These are phyloP conservation scores for Samia ricini DNA, from an alignment of 1,140 invertebrate genomes.

Conservation along the genomic window DNA sequence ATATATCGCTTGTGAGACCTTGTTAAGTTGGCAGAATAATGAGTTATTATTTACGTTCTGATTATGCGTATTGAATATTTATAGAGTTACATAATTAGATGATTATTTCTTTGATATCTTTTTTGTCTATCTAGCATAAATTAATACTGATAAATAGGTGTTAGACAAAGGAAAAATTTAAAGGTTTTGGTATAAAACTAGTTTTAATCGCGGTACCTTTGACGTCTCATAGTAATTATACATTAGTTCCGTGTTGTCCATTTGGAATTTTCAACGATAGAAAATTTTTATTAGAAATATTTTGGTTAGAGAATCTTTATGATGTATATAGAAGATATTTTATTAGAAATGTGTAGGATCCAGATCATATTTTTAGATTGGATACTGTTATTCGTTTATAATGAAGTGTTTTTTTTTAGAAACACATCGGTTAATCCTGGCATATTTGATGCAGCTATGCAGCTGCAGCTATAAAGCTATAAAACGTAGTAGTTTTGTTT, in stretches of 20 bases:
- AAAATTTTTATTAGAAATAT: slow-evolving; percentile 1
- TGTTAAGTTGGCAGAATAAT: slow-evolving; percentile 31
- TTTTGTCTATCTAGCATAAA: slow-evolving; percentile 16
- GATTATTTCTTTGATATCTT: slow-evolving; percentile 19
- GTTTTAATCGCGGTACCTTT: slow-evolving; percentile 14
- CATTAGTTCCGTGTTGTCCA: slow-evolving; percentile 5
- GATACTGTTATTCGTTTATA: too few relatives aligned
- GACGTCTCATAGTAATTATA: not conserved
- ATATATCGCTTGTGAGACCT: slow-evolving; percentile 25
- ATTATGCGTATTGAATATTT: slow-evolving; percentile 21
- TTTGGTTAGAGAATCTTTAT: not conserved
- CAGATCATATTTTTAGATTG: too few relatives aligned
- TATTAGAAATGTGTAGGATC: not conserved
- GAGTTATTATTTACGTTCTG: slow-evolving; percentile 24
- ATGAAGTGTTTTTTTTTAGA: too few relatives aligned
- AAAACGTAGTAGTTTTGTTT: too few relatives aligned
- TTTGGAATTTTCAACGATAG: not conserved
- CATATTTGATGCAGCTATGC: too few relatives aligned
- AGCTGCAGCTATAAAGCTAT: too few relatives aligned
- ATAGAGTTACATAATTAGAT: slow-evolving; percentile 22
- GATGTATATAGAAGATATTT: not conserved
- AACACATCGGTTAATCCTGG: too few relatives aligned
- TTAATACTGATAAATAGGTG: slow-evolving; percentile 8
- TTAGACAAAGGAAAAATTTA: slow-evolving; percentile 15
- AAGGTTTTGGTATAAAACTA: slow-evolving; percentile 1